Conservation (phyloP, 2,113 vertebrate genomes). For the Thermophis baileyi region DNA sequence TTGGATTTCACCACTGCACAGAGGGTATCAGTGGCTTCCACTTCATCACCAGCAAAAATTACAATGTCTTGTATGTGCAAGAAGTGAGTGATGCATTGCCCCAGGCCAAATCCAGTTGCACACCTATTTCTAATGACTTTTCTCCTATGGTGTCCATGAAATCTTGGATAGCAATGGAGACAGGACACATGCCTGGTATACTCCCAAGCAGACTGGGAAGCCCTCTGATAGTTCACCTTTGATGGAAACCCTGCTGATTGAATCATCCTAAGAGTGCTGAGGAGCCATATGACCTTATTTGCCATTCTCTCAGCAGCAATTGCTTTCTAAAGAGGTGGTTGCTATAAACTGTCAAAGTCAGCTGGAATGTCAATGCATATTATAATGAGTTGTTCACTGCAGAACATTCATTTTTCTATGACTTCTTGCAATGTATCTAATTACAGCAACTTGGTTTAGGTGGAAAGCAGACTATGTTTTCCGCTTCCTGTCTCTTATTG, state of each 20-base stretch:
- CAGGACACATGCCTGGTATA: background rate
- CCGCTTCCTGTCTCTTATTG: background rate
- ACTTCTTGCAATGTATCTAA: background rate
- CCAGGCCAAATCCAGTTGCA: background rate
- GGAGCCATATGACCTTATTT: background rate
- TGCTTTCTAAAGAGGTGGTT: background rate
- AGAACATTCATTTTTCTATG: background rate
- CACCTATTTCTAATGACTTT: background rate
- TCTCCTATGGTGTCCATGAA: background rate
- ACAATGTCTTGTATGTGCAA: background rate
- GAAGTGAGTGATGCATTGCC: background rate
- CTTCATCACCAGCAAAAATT: background rate
- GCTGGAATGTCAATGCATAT: background rate
- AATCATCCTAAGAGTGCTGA: background rate
- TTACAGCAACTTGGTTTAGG: background rate
- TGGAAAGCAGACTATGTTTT: background rate
- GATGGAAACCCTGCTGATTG: background rate
- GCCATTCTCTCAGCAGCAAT: background rate
- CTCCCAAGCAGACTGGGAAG: background rate
- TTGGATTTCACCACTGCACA: too few relatives aligned
- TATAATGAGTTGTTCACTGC: background rate
- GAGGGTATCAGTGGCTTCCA: background rate
- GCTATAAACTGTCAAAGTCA: background rate
- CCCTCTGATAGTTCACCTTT: background rate
- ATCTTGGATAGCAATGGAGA: background rate